Evolutionary conservation across 2,888 invertebrate species (phyloP).

Genomic region (Pandemis heparana): DNA sequence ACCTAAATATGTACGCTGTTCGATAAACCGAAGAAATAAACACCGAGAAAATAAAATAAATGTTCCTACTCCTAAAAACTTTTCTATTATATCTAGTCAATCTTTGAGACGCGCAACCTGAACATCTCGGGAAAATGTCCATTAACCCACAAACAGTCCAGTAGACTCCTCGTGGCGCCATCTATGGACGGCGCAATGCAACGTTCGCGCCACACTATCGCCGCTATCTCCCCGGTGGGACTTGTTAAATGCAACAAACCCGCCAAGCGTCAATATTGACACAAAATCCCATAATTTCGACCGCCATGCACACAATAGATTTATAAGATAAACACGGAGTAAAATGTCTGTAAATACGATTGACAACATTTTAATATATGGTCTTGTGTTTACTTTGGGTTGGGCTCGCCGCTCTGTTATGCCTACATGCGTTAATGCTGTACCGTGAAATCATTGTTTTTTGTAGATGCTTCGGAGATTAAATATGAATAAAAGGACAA

Average conservation of each 20-base stretch:
- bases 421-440: constrained; percentile 84
- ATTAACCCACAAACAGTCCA: not conserved
- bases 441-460: constrained; percentile 85
- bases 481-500: constrained; percentile 84
- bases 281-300: constrained; percentile 83
- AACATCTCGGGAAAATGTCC: not conserved
- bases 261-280: constrained; percentile 80
- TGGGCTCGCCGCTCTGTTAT: constrained; percentile 78
- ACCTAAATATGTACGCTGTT: too few species aligned
- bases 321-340: constrained; percentile 85
- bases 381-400: constrained; percentile 79
- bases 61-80: too few species aligned
- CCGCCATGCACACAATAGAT: constrained; percentile 84
- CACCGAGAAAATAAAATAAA: too few species aligned
- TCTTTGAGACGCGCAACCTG: too few species aligned
- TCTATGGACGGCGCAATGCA: constrained; percentile 57
- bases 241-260: constrained; percentile 83
- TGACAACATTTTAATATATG: constrained; percentile 86
- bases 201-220: constrained; percentile 53
- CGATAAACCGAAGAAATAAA: too few species aligned
- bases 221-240: constrained; percentile 65
- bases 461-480: constrained; percentile 78
- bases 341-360: constrained; percentile 85
- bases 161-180: constrained; percentile 61
- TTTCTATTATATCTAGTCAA: too few species aligned